A percentile compares a stretch with the other conserved stretches of the same genome.
phyloP scores from a whole-genome alignment of 2,888 invertebrate genomes.

The Agrochola lota region DNA sequence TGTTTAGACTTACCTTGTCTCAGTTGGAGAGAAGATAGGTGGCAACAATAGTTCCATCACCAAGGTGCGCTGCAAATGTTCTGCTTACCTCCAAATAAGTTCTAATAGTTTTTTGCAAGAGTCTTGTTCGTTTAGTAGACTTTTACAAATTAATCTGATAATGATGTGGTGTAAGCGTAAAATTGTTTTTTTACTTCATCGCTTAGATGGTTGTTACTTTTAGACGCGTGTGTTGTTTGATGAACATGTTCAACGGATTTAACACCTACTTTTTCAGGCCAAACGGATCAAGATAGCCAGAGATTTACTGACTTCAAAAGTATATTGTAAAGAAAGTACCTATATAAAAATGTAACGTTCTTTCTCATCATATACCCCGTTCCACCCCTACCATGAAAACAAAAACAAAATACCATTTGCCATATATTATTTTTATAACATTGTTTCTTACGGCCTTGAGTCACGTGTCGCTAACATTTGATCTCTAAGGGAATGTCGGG shows the following conservation, averaged over 20 bases:
- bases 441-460: slow-evolving; percentile 61
- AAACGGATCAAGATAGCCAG: background rate
- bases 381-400: slow-evolving; percentile 41
- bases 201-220: background rate
- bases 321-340: background rate
- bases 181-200: background rate
- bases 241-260: background rate
- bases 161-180: background rate
- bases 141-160: background rate
- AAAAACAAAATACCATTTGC: slow-evolving; percentile 58
- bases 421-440: slow-evolving; percentile 65
- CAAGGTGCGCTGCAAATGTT: background rate
- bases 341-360: background rate
- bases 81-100: background rate
- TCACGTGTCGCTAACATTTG: slow-evolving; percentile 57
- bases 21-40: background rate
- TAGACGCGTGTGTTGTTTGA: background rate
- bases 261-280: background rate
- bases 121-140: background rate
- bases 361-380: background rate
- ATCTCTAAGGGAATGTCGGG: slow-evolving; percentile 51
- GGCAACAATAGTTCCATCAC: background rate
- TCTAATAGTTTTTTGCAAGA: background rate
- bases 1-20: slow-evolving; percentile 10
- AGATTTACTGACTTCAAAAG: background rate